Base-by-base conservation (phyloP, 2,113 vertebrate genomes). In the Pomatorhinus ruficollis region DNA sequence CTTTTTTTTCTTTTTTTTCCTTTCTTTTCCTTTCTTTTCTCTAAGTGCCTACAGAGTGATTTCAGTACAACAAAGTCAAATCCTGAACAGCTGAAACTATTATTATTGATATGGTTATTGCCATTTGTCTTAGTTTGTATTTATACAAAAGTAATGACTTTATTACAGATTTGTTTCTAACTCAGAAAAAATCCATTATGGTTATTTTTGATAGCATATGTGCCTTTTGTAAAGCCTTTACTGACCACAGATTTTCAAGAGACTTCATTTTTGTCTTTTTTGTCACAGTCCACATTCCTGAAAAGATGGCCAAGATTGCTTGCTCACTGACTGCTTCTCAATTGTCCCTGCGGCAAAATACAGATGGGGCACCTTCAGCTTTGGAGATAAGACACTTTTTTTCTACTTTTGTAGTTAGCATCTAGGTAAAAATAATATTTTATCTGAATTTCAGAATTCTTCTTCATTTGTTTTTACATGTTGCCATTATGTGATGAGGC, bases 371-470 rank as follows among this genome's bases (percentile, higher is more conserved):
- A 11, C 52, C 83, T 72, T 56, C 19, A 52, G 15, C 21, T 24
- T 7, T 47, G 39, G 33, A 71, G 18, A 12, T 50, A 59, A 82
- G 11, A 21, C 5, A 63, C 3, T 6, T 1, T 37, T 83, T 81
- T 77, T 25, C 15, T 40, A 45, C 3, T 5, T 71, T 42, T 75
- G 75, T 39, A 53, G 39, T 66, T 40, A 50, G 15, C 15, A n/a
- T 30, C 28, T 40, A 71, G 27, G 14, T 47, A 81, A 75, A 86
- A 72, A 33, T 3, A 57, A 6, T 23, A 70, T 56, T 83, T 86
- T 64, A 45, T 44, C 42, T 63, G 23, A 89, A 87, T 83, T 77
- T 87, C 33, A 87, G 45, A 87, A 63, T 84, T 66, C 28, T 65
- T 54, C 28, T 71, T 75, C 11, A 45, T 80, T 87, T 84, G 18